These are phyloP conservation scores for Pomatorhinus ruficollis DNA, from an alignment of 2,113 vertebrate genomes.

Conservation along the genomic window DNA sequence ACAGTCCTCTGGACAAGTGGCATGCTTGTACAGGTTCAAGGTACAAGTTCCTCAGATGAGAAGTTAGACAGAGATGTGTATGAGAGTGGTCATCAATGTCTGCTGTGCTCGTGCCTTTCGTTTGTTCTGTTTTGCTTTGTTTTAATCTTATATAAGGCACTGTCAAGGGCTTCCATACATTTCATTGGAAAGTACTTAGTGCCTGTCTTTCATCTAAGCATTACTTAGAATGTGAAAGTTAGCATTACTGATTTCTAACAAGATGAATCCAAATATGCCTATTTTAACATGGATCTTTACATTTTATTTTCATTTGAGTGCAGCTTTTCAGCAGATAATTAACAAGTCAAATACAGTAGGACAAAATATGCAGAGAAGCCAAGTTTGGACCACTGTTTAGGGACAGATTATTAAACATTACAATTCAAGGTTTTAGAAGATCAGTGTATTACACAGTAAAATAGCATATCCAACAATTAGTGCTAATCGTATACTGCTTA, in stretches of 20 bases:
- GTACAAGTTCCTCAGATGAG: not conserved
- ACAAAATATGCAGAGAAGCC: not conserved
- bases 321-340: not conserved
- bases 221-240: not conserved
- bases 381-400: not conserved
- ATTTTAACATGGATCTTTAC: not conserved
- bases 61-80: not conserved
- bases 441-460: not conserved
- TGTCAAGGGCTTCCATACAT: not conserved
- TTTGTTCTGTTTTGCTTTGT: not conserved
- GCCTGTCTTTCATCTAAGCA: not conserved
- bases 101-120: not conserved
- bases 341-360: not conserved
- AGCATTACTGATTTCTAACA: not conserved
- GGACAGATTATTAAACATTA: constrained; percentile 34
- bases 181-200: not conserved
- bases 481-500: not conserved
- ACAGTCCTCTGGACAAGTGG: not conserved
- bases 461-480: not conserved
- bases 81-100: not conserved
- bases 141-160: not conserved
- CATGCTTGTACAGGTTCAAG: not conserved
- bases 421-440: constrained; percentile 12
- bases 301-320: not conserved
- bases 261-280: not conserved